Conservation (phyloP, 2,888 invertebrate species). For the Trissoscelio sp. region DNA sequence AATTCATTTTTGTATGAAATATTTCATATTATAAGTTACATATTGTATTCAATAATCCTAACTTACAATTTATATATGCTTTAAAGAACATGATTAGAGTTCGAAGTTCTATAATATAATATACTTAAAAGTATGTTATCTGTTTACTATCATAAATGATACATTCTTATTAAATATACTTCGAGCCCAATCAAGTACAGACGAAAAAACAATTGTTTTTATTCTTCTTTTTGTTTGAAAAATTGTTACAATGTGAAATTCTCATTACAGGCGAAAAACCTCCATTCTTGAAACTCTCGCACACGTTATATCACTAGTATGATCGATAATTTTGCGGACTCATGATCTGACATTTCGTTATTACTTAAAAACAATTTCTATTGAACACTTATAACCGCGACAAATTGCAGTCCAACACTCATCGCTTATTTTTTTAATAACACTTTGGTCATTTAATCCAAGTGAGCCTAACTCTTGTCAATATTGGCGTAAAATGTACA, state of each 20-base stretch:
- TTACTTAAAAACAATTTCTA: constrained; percentile 47
- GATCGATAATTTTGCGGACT: constrained; percentile 40
- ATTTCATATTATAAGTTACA: constrained; percentile 79
- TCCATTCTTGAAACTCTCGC: constrained; percentile 52
- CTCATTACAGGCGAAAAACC: constrained; percentile 46
- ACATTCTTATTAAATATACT: constrained; percentile 63
- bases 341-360: constrained; percentile 26
- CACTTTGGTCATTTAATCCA: constrained; percentile 50
- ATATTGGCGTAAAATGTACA: constrained; percentile 31
- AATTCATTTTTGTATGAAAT: constrained; percentile 74
- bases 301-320: constrained; percentile 47
- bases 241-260: constrained; percentile 52
- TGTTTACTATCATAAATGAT: constrained; percentile 56
- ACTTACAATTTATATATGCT: constrained; percentile 74
- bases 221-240: constrained; percentile 53
- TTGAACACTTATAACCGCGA: constrained; percentile 42
- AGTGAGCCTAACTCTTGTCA: constrained; percentile 15
- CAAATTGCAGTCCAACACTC: constrained; percentile 38
- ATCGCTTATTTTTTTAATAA: constrained; percentile 38
- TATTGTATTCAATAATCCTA: constrained; percentile 74
- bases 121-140: constrained; percentile 64
- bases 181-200: constrained; percentile 64
- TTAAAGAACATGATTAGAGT: constrained; percentile 72
- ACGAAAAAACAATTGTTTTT: constrained; percentile 49
- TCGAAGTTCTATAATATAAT: constrained; percentile 64